Base-by-base conservation (phyloP, 2,888 invertebrate species). In the Melinaea menophilus region DNA sequence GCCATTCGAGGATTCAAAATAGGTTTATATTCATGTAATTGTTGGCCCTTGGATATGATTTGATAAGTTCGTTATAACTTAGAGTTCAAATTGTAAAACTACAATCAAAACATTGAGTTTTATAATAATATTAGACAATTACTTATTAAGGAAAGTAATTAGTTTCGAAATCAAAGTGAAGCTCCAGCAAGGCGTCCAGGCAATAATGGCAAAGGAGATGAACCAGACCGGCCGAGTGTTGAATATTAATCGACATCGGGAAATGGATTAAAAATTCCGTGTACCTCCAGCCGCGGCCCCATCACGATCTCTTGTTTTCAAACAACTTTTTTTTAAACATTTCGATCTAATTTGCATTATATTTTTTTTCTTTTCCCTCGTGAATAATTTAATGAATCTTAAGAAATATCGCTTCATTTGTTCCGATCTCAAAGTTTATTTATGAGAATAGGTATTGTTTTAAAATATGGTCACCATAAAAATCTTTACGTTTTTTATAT, bases 221-320 rank as follows among this genome's bases (percentile, higher is more conserved):
- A 91, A 85, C 90, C 91, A 91, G 91, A 91, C 91, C 84, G 83
- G 75, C 77, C 89, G 84, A 79, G 89, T 76, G 82, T 80, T 91
- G 91, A 91, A 91, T 91, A 91, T 91, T 91, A 91, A 91, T 91
- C 87, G 87, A 82, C 88, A 79, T 75, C 78, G 84, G 91, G 90
- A 91, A 90, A 91, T 90, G 88, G 91, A 91, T 91, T 91, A 91
- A 91, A 90, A 90, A 90, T 88, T 88, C 90, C 85, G 79, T 88
- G 88, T 88, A 81, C 75, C 76, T 67, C 84, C 85, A 80, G 83
- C 84, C 77, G 79, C 76, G 79, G 77, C 77, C 80, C 78, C 78
- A 74, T 77, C 83, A 78, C 86, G 82, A 86, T 85, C 83, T 81
- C 82, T 84, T 79, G 85, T 87, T 86, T 82, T 76, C 80, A 85